Conservation (phyloP, 2,888 invertebrate species). For the Cordilura impudica region DNA sequence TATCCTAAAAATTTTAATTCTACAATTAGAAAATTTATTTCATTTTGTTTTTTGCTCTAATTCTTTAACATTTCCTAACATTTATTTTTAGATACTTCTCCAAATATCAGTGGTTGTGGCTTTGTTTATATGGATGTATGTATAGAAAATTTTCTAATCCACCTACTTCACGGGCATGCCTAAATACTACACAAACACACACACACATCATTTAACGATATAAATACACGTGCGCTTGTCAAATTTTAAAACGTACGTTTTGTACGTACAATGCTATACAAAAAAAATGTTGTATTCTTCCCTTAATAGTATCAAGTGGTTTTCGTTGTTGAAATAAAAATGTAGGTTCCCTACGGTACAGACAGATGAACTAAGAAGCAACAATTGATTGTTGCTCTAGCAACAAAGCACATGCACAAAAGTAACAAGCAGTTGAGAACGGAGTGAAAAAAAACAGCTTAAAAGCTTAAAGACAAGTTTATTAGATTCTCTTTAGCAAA, state of each 20-base stretch:
- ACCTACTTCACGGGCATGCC: no score
- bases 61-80: no score
- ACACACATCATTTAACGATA: background rate
- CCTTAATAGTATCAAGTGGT: background rate
- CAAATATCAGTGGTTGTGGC: no score
- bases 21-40: no score
- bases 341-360: background rate
- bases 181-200: background rate
- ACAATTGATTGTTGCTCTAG: constrained; percentile 30
- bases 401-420: background rate
- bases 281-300: background rate
- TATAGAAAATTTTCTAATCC: no score
- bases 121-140: no score
- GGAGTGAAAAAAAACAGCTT: background rate
- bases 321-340: background rate
- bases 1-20: no score
- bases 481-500: background rate
- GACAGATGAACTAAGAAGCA: background rate
- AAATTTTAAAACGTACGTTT: background rate
- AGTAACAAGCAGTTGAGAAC: constrained; percentile 5
- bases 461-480: background rate
- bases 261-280: background rate
- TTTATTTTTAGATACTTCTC: no score
- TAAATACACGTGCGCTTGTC: constrained; percentile 28
- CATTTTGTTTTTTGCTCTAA: no score